Conservation (phyloP, 2,113 vertebrate genomes). For the Phasianus colchicus region DNA sequence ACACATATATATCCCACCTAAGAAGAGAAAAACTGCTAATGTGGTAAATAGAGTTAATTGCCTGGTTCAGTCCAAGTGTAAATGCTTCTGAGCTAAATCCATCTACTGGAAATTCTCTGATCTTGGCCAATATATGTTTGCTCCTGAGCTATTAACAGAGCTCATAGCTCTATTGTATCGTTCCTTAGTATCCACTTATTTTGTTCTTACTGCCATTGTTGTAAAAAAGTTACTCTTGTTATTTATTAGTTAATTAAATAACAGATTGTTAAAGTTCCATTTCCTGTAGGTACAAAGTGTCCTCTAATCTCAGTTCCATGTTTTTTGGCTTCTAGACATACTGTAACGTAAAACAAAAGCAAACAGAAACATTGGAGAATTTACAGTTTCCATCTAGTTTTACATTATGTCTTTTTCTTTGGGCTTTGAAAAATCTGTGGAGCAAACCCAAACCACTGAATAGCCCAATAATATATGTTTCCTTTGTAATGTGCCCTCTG, state of each 20-base stretch:
- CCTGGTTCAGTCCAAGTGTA: background rate
- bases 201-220: slow-evolving; percentile 24
- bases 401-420: slow-evolving; percentile 13
- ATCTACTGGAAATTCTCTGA: background rate
- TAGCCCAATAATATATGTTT: slow-evolving; percentile 16
- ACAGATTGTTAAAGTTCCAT: slow-evolving; percentile 28
- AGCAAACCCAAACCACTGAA: slow-evolving; percentile 62
- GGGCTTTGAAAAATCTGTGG: slow-evolving; percentile 47
- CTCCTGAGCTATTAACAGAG: background rate
- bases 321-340: slow-evolving; percentile 37
- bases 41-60: background rate
- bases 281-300: slow-evolving; percentile 59
- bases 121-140: background rate
- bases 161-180: slow-evolving; percentile 1
- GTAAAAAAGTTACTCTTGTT: slow-evolving; percentile 1
- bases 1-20: background rate
- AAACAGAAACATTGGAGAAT: background rate
- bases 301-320: slow-evolving; percentile 27
- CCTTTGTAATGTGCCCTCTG: slow-evolving; percentile 35
- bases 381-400: slow-evolving; percentile 28
- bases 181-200: slow-evolving; percentile 31
- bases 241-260: slow-evolving; percentile 74
- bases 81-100: slow-evolving; percentile 1
- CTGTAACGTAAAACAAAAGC: slow-evolving; percentile 43
- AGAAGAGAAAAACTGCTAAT: background rate